phyloP scores from a whole-genome alignment of 2,888 invertebrate species.

The Invenusta paracnida region DNA sequence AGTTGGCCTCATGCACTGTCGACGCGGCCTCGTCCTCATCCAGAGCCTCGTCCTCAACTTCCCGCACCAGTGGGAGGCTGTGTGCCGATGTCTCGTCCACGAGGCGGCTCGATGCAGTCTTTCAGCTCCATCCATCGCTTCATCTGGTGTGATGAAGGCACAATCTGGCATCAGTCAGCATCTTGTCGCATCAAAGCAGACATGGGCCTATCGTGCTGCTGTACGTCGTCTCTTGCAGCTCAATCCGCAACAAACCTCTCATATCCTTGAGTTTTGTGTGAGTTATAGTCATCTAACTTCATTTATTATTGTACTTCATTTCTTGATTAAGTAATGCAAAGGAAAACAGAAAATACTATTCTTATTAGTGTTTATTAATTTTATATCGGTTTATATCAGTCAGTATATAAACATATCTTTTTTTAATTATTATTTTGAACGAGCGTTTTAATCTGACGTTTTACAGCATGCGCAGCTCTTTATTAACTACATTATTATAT shows the following conservation, averaged over 20 bases:
- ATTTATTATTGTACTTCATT: too few relatives aligned
- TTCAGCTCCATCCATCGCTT: background rate
- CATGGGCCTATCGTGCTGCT: background rate
- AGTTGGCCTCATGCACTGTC: background rate
- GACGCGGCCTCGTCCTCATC: background rate
- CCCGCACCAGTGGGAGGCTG: constrained; percentile 31
- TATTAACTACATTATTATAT: too few relatives aligned
- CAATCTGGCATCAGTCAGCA: background rate
- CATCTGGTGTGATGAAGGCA: background rate
- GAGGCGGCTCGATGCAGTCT: background rate
- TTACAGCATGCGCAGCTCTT: too few relatives aligned
- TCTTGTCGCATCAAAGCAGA: background rate
- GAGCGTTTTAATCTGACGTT: too few relatives aligned
- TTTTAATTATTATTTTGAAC: too few relatives aligned
- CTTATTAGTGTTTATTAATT: background rate
- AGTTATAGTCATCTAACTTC: too few relatives aligned
- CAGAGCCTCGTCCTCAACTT: background rate
- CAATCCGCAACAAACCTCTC: background rate
- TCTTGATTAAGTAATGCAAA: background rate
- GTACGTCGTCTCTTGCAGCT: background rate
- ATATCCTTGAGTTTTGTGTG: background rate
- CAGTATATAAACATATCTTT: too few relatives aligned
- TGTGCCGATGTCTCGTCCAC: background rate
- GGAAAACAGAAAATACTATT: background rate
- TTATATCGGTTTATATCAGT: too few relatives aligned